These are phyloP conservation scores for Erebia ligea DNA, from an alignment of 2,888 invertebrate species.

Conservation along the genomic window DNA sequence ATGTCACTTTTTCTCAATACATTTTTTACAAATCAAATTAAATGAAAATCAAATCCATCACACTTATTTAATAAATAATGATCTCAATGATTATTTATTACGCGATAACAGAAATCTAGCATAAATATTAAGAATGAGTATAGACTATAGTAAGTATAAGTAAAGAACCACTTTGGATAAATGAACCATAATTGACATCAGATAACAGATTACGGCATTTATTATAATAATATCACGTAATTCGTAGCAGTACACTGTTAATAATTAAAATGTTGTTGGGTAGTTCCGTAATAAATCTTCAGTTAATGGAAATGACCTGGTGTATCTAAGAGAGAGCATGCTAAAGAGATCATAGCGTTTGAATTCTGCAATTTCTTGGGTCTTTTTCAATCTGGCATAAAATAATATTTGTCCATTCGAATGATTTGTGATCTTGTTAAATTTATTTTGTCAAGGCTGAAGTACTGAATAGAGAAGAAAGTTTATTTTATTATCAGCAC, in stretches of 20 bases:
- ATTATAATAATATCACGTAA: conserved; percentile 18
- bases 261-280: conserved; percentile 4
- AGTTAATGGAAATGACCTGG: neutral
- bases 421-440: too few relatives aligned
- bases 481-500: too few relatives aligned
- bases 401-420: too few relatives aligned
- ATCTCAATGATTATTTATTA: neutral
- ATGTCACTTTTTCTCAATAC: too few relatives aligned
- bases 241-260: conserved; percentile 27
- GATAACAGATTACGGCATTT: conserved; percentile 21
- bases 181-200: conserved; percentile 29
- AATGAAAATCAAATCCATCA: too few relatives aligned
- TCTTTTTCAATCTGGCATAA: neutral
- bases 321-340: neutral
- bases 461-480: too few relatives aligned
- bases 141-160: neutral
- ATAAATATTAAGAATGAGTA: neutral
- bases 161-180: conserved; percentile 1
- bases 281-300: conserved; percentile 9
- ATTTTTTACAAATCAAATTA: too few relatives aligned
- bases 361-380: neutral
- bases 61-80: too few relatives aligned
- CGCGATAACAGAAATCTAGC: neutral
- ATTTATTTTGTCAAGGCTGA: too few relatives aligned
- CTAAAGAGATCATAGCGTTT: neutral